Evolutionary conservation across 2,113 vertebrate genomes (phyloP).

Genomic region (Leptodactylus fuscus): DNA sequence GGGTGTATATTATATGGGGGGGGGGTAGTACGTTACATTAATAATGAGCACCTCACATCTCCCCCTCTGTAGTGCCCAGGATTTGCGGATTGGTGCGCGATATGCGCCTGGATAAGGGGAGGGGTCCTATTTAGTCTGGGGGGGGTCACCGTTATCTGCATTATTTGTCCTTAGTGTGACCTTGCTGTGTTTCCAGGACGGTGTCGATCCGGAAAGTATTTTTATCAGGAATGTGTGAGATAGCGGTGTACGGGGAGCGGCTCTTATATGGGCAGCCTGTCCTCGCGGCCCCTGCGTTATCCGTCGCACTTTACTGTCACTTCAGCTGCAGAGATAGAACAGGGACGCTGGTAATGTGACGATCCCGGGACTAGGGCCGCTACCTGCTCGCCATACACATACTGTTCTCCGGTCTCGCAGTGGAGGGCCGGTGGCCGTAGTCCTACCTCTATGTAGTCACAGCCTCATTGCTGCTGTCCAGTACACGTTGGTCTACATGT

Average conservation of each 20-base stretch:
- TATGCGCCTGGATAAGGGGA: too few relatives aligned
- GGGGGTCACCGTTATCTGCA: slow-evolving; percentile 15
- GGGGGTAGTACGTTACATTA: not conserved
- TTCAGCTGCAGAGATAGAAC: not conserved
- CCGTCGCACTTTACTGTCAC: not conserved
- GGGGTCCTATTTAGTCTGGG: not conserved
- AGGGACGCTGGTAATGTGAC: too few relatives aligned
- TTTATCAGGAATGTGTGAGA: slow-evolving; percentile 73
- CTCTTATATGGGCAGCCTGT: slow-evolving; percentile 68
- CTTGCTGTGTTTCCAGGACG: slow-evolving; percentile 57
- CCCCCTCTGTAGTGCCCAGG: too few relatives aligned
- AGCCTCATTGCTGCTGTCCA: too few relatives aligned
- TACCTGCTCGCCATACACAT: too few relatives aligned
- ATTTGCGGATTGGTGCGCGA: too few relatives aligned
- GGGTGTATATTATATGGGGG: not conserved
- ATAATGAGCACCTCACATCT: too few relatives aligned
- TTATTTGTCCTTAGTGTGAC: slow-evolving; percentile 51
- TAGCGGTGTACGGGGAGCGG: slow-evolving; percentile 66
- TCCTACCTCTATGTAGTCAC: too few relatives aligned
- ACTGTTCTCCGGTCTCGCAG: too few relatives aligned
- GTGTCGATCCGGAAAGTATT: slow-evolving; percentile 67
- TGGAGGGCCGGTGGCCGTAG: too few relatives aligned
- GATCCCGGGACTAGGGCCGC: too few relatives aligned
- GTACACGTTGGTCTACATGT: too few relatives aligned
- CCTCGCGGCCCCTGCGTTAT: not conserved